phyloP scores from a whole-genome alignment of 2,113 vertebrate genomes.

The Laticauda colubrina region DNA sequence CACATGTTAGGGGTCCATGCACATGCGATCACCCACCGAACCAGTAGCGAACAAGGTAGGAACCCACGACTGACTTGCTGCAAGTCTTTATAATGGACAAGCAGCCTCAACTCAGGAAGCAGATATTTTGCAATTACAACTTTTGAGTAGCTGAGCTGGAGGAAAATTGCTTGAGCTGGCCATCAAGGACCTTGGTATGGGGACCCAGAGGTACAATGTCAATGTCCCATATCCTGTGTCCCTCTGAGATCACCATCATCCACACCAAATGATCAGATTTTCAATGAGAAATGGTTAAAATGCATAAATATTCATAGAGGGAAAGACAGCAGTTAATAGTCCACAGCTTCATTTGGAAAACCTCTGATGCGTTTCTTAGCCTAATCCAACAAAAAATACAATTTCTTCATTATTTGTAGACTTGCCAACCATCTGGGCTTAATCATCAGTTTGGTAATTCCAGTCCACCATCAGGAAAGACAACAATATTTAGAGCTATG shows the following conservation, averaged over 20 bases:
- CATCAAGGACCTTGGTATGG: neutral
- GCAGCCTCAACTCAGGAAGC: neutral
- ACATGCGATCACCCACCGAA: too few species aligned
- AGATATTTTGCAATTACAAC: neutral
- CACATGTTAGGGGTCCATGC: too few species aligned
- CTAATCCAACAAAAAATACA: neutral
- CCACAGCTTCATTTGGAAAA: neutral
- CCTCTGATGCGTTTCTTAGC: neutral
- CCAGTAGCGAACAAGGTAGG: too few species aligned
- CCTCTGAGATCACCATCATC: neutral
- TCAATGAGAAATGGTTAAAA: neutral
- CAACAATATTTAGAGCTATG: neutral
- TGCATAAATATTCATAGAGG: neutral
- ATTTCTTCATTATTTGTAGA: neutral
- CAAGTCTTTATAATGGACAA: neutral
- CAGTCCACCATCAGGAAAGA: neutral
- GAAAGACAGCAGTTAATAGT: neutral
- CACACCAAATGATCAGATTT: neutral
- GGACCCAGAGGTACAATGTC: neutral
- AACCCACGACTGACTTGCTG: too few species aligned
- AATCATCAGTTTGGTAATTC: neutral
- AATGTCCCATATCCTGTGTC: neutral
- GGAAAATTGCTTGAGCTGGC: neutral
- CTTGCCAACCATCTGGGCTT: neutral
- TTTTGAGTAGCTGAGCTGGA: neutral